Conservation (phyloP, 2,888 invertebrate genomes). For the Chalcis sispes region DNA sequence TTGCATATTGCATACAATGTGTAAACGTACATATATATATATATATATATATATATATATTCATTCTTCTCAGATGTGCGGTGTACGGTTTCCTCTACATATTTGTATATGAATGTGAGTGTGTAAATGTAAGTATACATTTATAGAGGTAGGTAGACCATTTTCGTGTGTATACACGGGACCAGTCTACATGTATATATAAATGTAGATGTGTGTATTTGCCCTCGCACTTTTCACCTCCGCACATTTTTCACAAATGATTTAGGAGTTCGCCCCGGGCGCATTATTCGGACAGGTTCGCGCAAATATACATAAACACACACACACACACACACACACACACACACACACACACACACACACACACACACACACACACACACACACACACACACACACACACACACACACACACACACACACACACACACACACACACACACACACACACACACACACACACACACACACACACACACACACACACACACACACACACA, state of each 20-base stretch:
- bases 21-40: background rate
- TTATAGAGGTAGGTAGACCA: too few relatives aligned
- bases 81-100: too few relatives aligned
- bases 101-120: too few relatives aligned
- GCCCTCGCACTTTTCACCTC: slow-evolving; percentile 31
- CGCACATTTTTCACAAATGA: slow-evolving; percentile 58
- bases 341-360: background rate
- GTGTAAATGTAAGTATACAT: too few relatives aligned
- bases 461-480: background rate
- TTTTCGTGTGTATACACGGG: too few relatives aligned
- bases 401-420: background rate
- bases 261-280: slow-evolving; percentile 54
- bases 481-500: background rate
- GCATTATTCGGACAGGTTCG: slow-evolving; percentile 12
- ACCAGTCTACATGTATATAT: background rate
- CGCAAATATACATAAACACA: slow-evolving; percentile 3
- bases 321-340: background rate
- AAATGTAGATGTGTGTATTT: slow-evolving; percentile 21
- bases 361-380: background rate
- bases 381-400: background rate
- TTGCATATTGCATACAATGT: slow-evolving; percentile 14
- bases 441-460: background rate
- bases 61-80: background rate
- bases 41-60: slow-evolving; percentile 5
- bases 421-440: background rate